Base-by-base conservation (phyloP, 1,140 invertebrate species). In the Panulirus ornatus region DNA sequence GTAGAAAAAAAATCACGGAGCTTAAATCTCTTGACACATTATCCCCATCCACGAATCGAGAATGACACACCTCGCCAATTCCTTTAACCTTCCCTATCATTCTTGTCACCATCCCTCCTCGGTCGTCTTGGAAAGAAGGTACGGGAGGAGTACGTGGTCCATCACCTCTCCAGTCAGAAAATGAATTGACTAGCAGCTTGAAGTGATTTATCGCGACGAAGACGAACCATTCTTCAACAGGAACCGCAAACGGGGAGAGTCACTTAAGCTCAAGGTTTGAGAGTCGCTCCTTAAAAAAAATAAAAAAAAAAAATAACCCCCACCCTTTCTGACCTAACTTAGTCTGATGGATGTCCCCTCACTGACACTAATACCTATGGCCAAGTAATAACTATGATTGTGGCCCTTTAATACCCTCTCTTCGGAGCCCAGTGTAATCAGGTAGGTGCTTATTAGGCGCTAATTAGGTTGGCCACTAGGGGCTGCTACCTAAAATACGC, bases 401-500 rank as follows among this genome's bases (percentile, higher is more conserved):
- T 30, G 44, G 44, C 19, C 30, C 76, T 47, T 14, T 79, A 79
- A 51, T 79, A 27, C 22, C 42, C 42, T 51, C 42, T 79, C 76
- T 51, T 54, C 42, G n/a, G 51, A 36, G 42, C n/a, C 44, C 42
- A 36, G 76, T 51, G 76, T 79, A 79, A 79, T 79, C 76, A 79
- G 38, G 76, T 47, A 79, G 44, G 76, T 51, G n/a, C n/a, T 79
- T 51, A 51, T 79, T 79, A 79, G 42, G 76, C 51, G 42, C 42
- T 79, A 79, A 79, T 79, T n/a, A 79, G 42, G 27, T 51, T 51
- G 76, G 42, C 44, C 38, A 16, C 27, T 30, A n/a, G 44, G 44
- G 75, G 75, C 30, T 79, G n/a, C 70, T 73, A 11, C n/a, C 44
- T 40, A 38, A 76, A 38, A 16, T 19, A 34, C 40, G 36, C n/a